A percentile compares a stretch with the other conserved stretches of the same genome.
These are phyloP conservation scores for Pyrrhosoma nymphula DNA, from an alignment of 2,888 invertebrate genomes.

Conservation along the genomic window DNA sequence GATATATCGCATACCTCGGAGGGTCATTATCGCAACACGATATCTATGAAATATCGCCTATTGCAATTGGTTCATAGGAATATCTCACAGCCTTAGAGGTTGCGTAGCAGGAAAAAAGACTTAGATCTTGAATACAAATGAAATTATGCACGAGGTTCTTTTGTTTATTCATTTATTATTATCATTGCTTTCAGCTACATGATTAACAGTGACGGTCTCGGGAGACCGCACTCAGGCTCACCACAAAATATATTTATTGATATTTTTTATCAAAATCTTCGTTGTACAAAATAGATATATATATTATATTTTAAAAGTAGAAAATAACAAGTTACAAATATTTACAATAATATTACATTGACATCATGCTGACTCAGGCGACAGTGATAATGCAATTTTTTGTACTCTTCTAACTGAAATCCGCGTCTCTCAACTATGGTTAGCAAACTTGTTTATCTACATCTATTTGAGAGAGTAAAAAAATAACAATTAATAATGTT, in stretches of 20 bases:
- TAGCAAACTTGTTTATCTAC: not conserved
- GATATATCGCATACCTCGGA: too few species aligned
- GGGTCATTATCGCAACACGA: too few species aligned
- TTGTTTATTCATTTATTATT: slow-evolving; percentile 24
- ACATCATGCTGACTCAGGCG: slow-evolving; percentile 53
- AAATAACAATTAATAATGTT: not conserved
- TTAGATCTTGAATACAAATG: too few species aligned
- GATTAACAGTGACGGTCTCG: not conserved
- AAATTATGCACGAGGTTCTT: too few species aligned
- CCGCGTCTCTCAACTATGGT: not conserved
- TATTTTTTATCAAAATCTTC: slow-evolving; percentile 43
- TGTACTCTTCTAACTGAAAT: slow-evolving; percentile 53
- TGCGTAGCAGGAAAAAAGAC: too few species aligned
- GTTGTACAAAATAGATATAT: slow-evolving; percentile 47
- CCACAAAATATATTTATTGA: not conserved
- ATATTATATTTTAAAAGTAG: not conserved
- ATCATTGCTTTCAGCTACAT: slow-evolving; percentile 42
- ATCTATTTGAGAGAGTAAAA: slow-evolving; percentile 24
- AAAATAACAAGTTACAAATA: slow-evolving; percentile 47
- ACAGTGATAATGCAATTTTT: slow-evolving; percentile 41
- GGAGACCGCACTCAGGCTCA: slow-evolving; percentile 17
- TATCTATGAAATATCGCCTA: too few species aligned
- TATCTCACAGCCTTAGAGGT: too few species aligned
- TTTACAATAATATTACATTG: slow-evolving; percentile 57
- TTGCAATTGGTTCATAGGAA: too few species aligned